A percentile compares a stretch with the other conserved stretches of the same genome.
phyloP scores from a whole-genome alignment of 2,888 invertebrate genomes.

The Sialis fuliginosa region DNA sequence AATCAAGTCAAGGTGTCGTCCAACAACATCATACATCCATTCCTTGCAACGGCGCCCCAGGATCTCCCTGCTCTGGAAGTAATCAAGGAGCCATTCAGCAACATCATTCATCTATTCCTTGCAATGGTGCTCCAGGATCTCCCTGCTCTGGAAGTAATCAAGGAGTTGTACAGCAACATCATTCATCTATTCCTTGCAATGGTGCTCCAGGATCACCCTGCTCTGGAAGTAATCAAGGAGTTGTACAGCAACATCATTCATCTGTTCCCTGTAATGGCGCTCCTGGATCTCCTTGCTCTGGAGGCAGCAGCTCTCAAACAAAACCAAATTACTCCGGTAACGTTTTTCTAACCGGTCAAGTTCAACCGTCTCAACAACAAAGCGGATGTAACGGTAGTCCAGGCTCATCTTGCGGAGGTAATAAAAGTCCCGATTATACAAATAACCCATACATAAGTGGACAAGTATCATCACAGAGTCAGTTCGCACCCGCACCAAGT shows the following conservation, averaged over 20 bases:
- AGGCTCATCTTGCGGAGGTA: too few relatives aligned
- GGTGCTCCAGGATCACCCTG: slow-evolving; percentile 3
- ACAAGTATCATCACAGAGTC: too few relatives aligned
- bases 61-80: slow-evolving; percentile 3
- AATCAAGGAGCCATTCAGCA: neutral
- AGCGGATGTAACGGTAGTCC: too few relatives aligned
- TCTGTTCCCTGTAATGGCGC: neutral
- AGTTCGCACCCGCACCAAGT: too few relatives aligned
- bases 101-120: neutral
- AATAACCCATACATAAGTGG: too few relatives aligned
- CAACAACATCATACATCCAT: slow-evolving; percentile 3
- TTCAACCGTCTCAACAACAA: neutral
- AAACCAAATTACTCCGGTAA: neutral
- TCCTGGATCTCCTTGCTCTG: slow-evolving; percentile 1
- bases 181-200: neutral
- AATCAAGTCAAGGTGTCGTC: slow-evolving; percentile 2
- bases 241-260: neutral
- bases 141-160: slow-evolving; percentile 11
- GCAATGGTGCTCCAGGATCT: neutral
- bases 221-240: slow-evolving; percentile 11
- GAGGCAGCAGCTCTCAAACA: neutral
- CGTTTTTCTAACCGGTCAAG: neutral
- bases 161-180: neutral
- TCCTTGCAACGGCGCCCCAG: neutral
- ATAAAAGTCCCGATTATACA: too few relatives aligned